phyloP scores from a whole-genome alignment of 2,113 vertebrate species.

The Sylvietta virens region DNA sequence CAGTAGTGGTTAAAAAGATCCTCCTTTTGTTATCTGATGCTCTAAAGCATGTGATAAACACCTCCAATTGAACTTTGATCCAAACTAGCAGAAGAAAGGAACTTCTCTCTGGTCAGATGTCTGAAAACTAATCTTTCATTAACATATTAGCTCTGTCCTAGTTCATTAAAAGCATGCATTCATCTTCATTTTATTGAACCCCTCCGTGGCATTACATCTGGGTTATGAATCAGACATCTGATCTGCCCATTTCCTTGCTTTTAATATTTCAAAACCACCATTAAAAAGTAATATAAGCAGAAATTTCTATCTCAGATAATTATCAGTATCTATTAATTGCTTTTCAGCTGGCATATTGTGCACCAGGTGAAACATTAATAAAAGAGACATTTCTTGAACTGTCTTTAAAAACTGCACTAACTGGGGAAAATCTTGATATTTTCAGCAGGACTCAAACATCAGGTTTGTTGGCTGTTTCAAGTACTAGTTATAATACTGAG shows the following conservation, averaged over 20 bases:
- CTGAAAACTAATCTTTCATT: constrained; percentile 9
- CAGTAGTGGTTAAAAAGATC: not conserved
- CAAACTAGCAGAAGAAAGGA: not conserved
- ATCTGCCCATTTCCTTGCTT: constrained; percentile 43
- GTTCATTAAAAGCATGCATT: constrained; percentile 32
- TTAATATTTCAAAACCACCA: constrained; percentile 54
- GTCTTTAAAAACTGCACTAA: not conserved
- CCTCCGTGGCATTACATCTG: not conserved
- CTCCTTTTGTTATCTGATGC: not conserved
- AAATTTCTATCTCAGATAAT: constrained; percentile 38
- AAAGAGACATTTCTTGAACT: not conserved
- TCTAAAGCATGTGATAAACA: not conserved
- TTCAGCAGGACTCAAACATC: not conserved
- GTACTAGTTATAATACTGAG: not conserved
- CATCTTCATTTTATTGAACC: constrained; percentile 23
- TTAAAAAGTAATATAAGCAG: constrained; percentile 45
- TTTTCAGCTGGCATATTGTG: not conserved
- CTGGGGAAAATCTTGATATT: not conserved
- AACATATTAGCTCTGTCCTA: not conserved
- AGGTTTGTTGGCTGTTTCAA: not conserved
- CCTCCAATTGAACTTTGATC: not conserved
- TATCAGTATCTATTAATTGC: constrained; percentile 31
- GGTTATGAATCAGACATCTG: constrained; percentile 1
- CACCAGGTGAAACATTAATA: not conserved
- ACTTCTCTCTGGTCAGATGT: not conserved